Evolutionary conservation across 2,888 invertebrate species (phyloP), one percentile per base, ranked within the genome.

Genomic region (Bombylius major): DNA sequence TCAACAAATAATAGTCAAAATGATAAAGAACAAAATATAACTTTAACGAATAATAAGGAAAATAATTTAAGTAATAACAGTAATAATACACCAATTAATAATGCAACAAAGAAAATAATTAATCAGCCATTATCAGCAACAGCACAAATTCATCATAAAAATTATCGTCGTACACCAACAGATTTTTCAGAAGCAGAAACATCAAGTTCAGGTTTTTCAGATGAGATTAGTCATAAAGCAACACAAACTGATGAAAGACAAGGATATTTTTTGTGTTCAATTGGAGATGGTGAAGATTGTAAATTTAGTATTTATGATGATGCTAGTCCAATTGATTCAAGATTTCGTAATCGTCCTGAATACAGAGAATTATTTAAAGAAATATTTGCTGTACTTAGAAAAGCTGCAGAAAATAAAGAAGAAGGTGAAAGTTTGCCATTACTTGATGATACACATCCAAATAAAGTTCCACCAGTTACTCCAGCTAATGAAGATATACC

Each of bases 171-270:
- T 61, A 88, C 89, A 2, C 88, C 89, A 1, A 83, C 83, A 0
- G 89, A 89, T 70, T 89, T 89, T 66, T 89, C 89, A 1, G 89
- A 89, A 70, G 86, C 89, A 2, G 90, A 89, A 70, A 89, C 90
- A 0, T 86, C 86, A 32, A 89, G 89, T 14, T 89, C 89, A 1
- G 89, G 87, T 11, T 90, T 87, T 69, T 83, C 86, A 0, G 91
- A 90, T 66, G 90, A 90, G 70, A 89, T 87, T 3, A 84, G 86
- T 70, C 88, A 87, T 70, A 89, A 89, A 68, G 79, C 79, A 4
- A 90, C 90, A 5, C 90, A 91, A 68, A 91, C 90, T 0, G 89
- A 89, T 60, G 80, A 81, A 59, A 78, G 86, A 12, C 83, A 86
- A 0, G 89, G 89, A n/a, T 87, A 86, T 14, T 86, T 89, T 71